Base-by-base conservation (phyloP, 2,888 invertebrate species). In the Scelioninae gen. 1 region DNA sequence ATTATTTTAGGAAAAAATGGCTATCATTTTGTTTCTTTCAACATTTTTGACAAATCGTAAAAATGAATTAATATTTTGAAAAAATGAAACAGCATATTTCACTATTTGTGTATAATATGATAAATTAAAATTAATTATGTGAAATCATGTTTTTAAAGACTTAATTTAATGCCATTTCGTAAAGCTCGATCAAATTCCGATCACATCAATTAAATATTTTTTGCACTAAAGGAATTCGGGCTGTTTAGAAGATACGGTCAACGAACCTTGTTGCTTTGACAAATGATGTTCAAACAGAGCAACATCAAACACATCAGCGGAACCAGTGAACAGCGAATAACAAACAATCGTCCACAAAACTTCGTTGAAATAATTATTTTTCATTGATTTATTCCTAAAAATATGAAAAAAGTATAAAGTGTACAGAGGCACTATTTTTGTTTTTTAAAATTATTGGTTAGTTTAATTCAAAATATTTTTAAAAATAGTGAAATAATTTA, bases 231-330 rank as follows among this genome's bases (percentile, higher is more conserved):
- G 55, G 32, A 63, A 71, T 49, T 72, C 31, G 10, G 38, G 8
- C 53, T 79, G 66, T 66, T 79, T 72, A 79, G 79, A 51, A 45
- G 23, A 38, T 13, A 49, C 34, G 66, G 72, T 72, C 60, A 56
- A 51, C 58, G 78, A 66, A 72, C 72, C 38, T 58, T n/a, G 66
- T 55, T 69, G 66, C 66, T 79, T 74, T 80, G 80, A 72, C 79
- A 74, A 79, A 74, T 74, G 47, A 72, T 47, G 79, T 65, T 60
- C 72, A 79, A 79, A 79, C 60, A 66, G 31, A 49, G 53, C 15
- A 32, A 43, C 55, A 13, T 79, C 63, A 79, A 77, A 79, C 72
- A 72, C 60, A 72, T 79, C 72, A 60, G 45, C 51, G 63, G 38
- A 65, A 68, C 62, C 68, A 32, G 6, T 38, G 7, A 38, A 68